Evolutionary conservation across 2,797 vertebrate genomes (phyloP).

Genomic region (Karalla daura): DNA sequence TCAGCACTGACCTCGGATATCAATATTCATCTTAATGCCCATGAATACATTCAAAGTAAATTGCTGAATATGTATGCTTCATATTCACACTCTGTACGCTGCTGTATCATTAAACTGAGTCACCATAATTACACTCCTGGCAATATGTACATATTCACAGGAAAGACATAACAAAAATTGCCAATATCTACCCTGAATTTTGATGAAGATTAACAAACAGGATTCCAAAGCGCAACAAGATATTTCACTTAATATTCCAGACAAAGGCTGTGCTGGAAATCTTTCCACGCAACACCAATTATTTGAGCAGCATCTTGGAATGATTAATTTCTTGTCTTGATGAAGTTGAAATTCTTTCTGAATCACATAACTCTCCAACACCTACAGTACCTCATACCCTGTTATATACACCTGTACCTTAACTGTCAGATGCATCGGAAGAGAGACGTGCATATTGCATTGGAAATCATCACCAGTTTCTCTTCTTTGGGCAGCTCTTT

Average conservation of each 20-base stretch:
- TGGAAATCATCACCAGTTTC: neutral
- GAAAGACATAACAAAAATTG: neutral
- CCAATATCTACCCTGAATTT: constrained; percentile 33
- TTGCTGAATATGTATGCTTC: constrained; percentile 2
- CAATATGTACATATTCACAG: constrained; percentile 1
- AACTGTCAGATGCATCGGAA: neutral
- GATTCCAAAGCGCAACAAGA: constrained; percentile 3
- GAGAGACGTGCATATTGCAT: neutral
- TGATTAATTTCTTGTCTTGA: constrained; percentile 2
- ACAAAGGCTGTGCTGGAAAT: neutral
- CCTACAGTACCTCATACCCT: no score
- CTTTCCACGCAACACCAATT: neutral
- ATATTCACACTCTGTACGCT: neutral
- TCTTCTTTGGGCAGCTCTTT: constrained; percentile 1
- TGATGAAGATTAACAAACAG: constrained; percentile 8
- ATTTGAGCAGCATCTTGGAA: neutral
- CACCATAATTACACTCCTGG: neutral
- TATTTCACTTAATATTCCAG: neutral
- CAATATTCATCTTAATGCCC: neutral
- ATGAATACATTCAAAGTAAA: neutral
- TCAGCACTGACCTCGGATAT: neutral
- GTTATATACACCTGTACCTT: no score
- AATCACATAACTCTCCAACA: neutral
- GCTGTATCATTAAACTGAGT: neutral
- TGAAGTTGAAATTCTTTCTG: constrained; percentile 5